phyloP scores from a whole-genome alignment of 2,113 vertebrate species.

The Catharus bicknelli region DNA sequence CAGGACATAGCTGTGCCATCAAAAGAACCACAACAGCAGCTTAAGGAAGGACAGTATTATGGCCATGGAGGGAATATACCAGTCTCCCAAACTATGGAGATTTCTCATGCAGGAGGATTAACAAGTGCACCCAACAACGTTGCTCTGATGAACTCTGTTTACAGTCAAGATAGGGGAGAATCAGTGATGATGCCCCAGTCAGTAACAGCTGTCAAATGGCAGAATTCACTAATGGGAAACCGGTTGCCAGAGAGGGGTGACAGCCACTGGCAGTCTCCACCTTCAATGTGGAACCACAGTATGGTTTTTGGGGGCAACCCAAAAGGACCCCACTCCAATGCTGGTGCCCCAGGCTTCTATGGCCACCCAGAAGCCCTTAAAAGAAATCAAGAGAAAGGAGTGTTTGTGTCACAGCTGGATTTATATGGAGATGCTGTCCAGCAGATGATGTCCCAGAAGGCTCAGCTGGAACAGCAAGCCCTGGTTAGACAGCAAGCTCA shows the following conservation, averaged over 20 bases:
- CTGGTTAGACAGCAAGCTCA: constrained; percentile 75
- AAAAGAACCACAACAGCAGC: constrained; percentile 82
- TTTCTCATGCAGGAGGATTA: constrained; percentile 68
- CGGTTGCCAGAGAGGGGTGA: constrained; percentile 81
- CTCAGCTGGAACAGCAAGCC: constrained; percentile 78
- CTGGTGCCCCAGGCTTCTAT: constrained; percentile 73
- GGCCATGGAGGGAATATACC: constrained; percentile 71
- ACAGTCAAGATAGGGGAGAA: constrained; percentile 85
- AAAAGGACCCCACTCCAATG: constrained; percentile 73
- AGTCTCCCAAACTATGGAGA: constrained; percentile 77
- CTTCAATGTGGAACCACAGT: constrained; percentile 83
- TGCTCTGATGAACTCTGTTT: constrained; percentile 86
- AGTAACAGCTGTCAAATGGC: constrained; percentile 82
- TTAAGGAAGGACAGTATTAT: constrained; percentile 85
- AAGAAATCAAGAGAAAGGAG: constrained; percentile 82
- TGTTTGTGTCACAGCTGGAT: constrained; percentile 74
- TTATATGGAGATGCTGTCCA: constrained; percentile 82
- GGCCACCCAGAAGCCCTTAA: constrained; percentile 77
- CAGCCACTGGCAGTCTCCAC: constrained; percentile 82
- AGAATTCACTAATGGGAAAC: constrained; percentile 83
- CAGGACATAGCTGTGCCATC: constrained; percentile 71
- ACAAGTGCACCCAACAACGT: constrained; percentile 79
- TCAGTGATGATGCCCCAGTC: constrained; percentile 87
- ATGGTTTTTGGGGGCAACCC: constrained; percentile 79
- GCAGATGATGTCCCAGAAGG: constrained; percentile 78